These are phyloP conservation scores for Synergus japonicus DNA, from an alignment of 2,888 invertebrate genomes.

Conservation along the genomic window DNA sequence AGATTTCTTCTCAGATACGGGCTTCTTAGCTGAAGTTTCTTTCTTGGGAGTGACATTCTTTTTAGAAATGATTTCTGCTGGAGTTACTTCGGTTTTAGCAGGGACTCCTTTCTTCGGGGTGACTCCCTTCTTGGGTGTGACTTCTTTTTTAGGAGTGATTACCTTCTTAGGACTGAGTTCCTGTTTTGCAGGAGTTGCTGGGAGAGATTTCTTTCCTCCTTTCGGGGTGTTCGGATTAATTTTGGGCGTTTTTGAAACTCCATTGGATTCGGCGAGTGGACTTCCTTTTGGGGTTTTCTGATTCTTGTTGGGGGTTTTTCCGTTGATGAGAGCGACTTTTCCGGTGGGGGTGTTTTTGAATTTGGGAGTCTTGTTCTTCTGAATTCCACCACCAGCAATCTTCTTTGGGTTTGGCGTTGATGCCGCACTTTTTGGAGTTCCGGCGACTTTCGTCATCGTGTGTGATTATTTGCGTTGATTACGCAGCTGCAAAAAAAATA, in stretches of 20 bases:
- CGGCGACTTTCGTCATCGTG: constrained; percentile 24
- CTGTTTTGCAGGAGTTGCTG: background rate
- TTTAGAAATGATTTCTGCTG: background rate
- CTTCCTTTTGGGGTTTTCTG: constrained; percentile 23
- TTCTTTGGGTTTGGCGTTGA: constrained; percentile 24
- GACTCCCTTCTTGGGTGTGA: background rate
- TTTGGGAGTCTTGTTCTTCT: constrained; percentile 61
- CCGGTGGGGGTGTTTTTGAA: constrained; percentile 61
- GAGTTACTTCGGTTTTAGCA: background rate
- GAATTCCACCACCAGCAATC: constrained; percentile 56
- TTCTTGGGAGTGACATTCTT: background rate
- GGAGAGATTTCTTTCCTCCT: background rate
- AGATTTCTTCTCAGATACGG: background rate
- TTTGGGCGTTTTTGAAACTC: constrained; percentile 19
- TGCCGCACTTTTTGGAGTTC: constrained; percentile 24
- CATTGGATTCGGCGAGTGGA: constrained; percentile 19
- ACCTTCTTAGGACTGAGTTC: background rate
- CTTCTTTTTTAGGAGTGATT: background rate
- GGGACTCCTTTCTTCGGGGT: background rate
- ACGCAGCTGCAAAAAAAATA: background rate
- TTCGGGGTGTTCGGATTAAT: background rate
- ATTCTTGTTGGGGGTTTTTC: constrained; percentile 40
- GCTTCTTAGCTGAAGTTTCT: background rate
- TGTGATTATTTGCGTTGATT: background rate
- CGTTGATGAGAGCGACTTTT: constrained; percentile 60